Evolutionary conservation across 2,113 vertebrate genomes (phyloP).

Genomic region (Deroptyus accipitrinus): DNA sequence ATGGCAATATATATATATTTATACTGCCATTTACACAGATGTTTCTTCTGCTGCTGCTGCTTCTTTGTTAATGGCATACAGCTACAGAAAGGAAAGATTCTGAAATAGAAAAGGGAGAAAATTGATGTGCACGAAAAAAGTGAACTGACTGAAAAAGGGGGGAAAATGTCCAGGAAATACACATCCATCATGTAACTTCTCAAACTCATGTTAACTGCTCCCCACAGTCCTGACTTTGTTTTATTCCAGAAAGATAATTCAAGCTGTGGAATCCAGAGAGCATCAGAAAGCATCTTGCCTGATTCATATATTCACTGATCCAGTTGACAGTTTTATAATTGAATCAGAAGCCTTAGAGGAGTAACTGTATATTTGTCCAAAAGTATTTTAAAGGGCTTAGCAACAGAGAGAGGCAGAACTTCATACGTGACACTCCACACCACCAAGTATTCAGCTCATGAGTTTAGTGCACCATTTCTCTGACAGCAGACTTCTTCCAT

Average conservation of each 20-base stretch:
- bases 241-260: slow-evolving; percentile 13
- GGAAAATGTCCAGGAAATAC: not conserved
- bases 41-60: not conserved
- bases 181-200: not conserved
- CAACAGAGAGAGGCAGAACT: not conserved
- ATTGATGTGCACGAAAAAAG: not conserved
- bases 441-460: not conserved
- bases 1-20: not conserved
- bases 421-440: not conserved
- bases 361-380: not conserved
- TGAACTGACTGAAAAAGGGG: not conserved
- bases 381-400: slow-evolving; percentile 1
- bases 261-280: slow-evolving; percentile 9
- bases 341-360: not conserved
- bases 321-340: not conserved
- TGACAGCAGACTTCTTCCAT: not conserved
- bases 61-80: not conserved
- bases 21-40: not conserved
- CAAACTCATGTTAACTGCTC: not conserved
- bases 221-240: not conserved
- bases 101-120: not conserved
- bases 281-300: not conserved
- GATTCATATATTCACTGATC: not conserved
- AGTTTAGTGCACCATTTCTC: not conserved
- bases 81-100: not conserved